Conservation (phyloP, 1,140 invertebrate genomes). For the Meloidogyne exigua region DNA sequence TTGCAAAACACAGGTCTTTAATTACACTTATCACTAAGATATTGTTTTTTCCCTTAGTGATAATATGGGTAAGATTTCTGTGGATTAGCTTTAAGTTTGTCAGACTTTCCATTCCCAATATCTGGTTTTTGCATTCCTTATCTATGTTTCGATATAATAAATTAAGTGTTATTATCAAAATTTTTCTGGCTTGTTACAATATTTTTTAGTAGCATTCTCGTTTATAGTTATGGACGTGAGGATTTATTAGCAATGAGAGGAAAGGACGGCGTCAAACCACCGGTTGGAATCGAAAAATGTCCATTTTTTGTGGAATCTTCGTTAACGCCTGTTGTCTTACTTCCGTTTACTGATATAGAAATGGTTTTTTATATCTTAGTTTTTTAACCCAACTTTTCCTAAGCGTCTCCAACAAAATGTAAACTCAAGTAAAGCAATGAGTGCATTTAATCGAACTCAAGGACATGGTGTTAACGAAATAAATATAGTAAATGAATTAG, state of each 20-base stretch:
- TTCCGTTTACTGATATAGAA: slow-evolving; percentile 43
- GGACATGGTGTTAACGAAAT: slow-evolving; percentile 10
- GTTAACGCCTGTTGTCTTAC: slow-evolving; percentile 42
- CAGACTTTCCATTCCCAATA: no score
- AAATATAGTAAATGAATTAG: not conserved
- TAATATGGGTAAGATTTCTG: no score
- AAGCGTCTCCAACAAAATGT: slow-evolving; percentile 52
- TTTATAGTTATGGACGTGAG: slow-evolving; percentile 37
- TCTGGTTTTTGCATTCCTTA: no score
- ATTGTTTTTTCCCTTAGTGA: no score
- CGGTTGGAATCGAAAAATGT: slow-evolving; percentile 40
- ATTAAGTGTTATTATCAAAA: no score
- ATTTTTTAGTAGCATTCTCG: no score
- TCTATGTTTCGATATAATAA: no score
- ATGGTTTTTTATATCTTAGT: slow-evolving; percentile 21
- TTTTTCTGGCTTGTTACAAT: no score
- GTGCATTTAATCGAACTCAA: slow-evolving; percentile 37
- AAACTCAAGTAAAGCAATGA: slow-evolving; percentile 49
- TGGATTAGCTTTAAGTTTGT: no score
- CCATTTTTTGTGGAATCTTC: slow-evolving; percentile 47
- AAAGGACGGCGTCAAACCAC: slow-evolving; percentile 38
- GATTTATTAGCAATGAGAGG: slow-evolving; percentile 48
- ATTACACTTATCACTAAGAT: no score
- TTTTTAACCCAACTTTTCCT: not conserved
- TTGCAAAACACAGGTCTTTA: slow-evolving; percentile 23